Evolutionary conservation across 2,888 invertebrate species (phyloP).

Genomic region (Microctonus hyperodae): DNA sequence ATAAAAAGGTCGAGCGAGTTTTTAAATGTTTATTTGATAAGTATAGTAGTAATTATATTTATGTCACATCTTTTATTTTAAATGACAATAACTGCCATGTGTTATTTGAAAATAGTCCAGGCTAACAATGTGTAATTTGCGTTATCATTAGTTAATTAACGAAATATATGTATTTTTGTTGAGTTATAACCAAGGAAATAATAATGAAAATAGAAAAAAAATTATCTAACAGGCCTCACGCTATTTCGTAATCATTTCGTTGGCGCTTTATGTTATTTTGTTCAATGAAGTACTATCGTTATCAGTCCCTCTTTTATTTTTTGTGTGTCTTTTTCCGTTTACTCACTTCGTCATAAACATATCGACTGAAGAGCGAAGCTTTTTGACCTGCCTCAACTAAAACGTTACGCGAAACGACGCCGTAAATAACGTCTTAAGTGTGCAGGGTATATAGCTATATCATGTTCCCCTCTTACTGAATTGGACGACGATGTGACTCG

Average conservation of each 20-base stretch:
- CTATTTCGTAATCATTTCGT: conserved; percentile 11
- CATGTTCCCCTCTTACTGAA: conserved; percentile 40
- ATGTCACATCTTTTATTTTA: too few species aligned
- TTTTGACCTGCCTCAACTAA: conserved; percentile 58
- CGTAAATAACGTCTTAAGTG: conserved; percentile 62
- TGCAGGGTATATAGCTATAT: conserved; percentile 37
- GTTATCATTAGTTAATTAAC: neutral
- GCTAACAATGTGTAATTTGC: neutral
- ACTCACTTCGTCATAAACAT: conserved; percentile 55
- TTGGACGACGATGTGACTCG: conserved; percentile 33
- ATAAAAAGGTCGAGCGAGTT: too few species aligned
- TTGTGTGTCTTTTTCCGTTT: neutral
- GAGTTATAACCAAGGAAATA: neutral
- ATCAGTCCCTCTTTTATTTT: conserved; percentile 42
- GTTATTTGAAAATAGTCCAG: neutral
- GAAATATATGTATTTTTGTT: neutral
- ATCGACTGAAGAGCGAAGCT: conserved; percentile 47
- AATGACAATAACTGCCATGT: neutral
- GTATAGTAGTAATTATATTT: neutral
- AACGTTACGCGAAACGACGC: conserved; percentile 58
- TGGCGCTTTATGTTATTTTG: conserved; percentile 38
- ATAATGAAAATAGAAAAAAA: neutral
- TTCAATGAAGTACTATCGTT: conserved; percentile 41
- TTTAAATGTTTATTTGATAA: neutral
- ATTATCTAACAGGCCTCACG: neutral